Evolutionary conservation across 2,113 vertebrate genomes (phyloP), one percentile per base, ranked within the genome.

Genomic region (Apus apus): DNA sequence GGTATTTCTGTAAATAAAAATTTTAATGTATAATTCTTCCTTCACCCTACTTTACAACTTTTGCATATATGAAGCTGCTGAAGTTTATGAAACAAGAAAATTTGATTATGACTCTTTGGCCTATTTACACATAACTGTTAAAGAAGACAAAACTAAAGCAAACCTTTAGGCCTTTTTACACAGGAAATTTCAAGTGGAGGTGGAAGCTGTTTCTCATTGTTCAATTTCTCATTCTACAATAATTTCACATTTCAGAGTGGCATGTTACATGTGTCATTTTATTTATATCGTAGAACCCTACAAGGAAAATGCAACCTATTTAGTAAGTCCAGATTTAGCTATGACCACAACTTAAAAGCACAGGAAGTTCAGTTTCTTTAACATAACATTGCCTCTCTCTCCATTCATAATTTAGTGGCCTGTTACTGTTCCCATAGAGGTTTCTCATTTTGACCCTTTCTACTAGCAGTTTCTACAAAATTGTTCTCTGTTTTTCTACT

Each of bases 201-300:
- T 27, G 67, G 94, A 98, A 98, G 90, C 97, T 98, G 97, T 96
- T 98, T 98, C 90, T 97, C 95, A 98, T 98, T 97, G 96, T 96
- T 96, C 91, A 85, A 80, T 91, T 97, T 97, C 95, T 96, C 87
- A 94, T 96, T 96, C 87, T 94, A 96, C 94, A 96, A 75, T 93
- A 92, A 92, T 97, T 91, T 84, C 76, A 91, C 84, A 91, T 97
- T 97, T 98, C 94, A 94, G 91, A 95, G 82, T 92, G 88, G 79
- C 96, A 96, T 89, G 61, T 95, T 97, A 97, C 97, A 97, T 97
- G 77, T 97, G 96, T 93, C 61, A n/a, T 95, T 97, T 97, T 97
- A 97, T 98, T 97, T 97, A 98, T 98, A 95, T 97, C 27, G 1
- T 94, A 74, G 93, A 93, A 96, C 92, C 84, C 85, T 95, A 94